phyloP scores from a whole-genome alignment of 2,888 invertebrate genomes.

The Keiferia lycopersicella region DNA sequence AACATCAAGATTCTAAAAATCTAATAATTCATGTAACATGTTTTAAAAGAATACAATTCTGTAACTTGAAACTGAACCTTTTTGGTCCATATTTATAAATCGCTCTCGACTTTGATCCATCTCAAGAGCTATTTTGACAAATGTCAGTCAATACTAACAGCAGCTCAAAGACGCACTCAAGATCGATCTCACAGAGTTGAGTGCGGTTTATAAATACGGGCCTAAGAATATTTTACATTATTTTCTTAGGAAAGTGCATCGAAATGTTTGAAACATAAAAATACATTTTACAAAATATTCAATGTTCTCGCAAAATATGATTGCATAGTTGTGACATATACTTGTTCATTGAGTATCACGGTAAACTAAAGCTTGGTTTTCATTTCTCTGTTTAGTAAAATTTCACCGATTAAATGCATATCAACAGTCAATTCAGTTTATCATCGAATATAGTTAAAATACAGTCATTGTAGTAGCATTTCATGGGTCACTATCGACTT shows the following conservation, averaged over 20 bases:
- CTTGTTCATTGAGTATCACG: constrained; percentile 74
- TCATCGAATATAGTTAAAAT: constrained; percentile 40
- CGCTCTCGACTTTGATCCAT: too few relatives aligned
- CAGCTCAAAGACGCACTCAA: too few relatives aligned
- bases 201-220: too few relatives aligned
- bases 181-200: too few relatives aligned
- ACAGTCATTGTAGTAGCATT: constrained; percentile 70
- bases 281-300: constrained; percentile 8
- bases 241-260: neutral
- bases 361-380: constrained; percentile 65
- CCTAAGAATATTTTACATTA: neutral
- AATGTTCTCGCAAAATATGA: constrained; percentile 19
- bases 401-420: constrained; percentile 61
- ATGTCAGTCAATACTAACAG: too few relatives aligned
- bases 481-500: constrained; percentile 25
- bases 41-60: neutral
- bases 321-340: constrained; percentile 64
- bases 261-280: neutral
- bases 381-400: constrained; percentile 24
- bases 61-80: neutral
- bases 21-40: neutral
- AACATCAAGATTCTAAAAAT: constrained; percentile 10
- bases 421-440: constrained; percentile 59
- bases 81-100: too few relatives aligned
- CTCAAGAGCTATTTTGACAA: too few relatives aligned